These are phyloP conservation scores for Drosophila pruinosa DNA, from an alignment of 1,140 invertebrate genomes.

Conservation along the genomic window DNA sequence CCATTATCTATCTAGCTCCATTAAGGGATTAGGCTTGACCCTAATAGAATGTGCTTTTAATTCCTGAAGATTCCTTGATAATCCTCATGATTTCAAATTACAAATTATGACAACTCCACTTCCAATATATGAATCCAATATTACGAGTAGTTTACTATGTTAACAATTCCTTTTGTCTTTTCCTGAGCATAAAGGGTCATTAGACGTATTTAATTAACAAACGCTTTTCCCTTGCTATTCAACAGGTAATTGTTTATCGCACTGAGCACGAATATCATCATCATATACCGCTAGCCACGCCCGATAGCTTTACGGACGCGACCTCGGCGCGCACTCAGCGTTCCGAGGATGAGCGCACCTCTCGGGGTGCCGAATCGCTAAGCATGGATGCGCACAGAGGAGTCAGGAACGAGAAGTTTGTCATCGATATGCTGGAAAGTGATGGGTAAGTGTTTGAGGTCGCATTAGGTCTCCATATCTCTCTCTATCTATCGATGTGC, in stretches of 20 bases:
- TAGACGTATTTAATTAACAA: background rate
- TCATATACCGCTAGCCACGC: slow-evolving; percentile 84
- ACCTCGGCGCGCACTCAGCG: slow-evolving; percentile 73
- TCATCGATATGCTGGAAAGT: slow-evolving; percentile 83
- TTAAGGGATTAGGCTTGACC: no score
- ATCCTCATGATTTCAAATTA: no score
- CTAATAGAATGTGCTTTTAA: no score
- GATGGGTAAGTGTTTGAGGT: slow-evolving; percentile 82
- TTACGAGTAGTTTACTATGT: no score
- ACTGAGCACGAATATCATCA: slow-evolving; percentile 85
- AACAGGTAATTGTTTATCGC: slow-evolving; percentile 86
- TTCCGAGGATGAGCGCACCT: slow-evolving; percentile 88
- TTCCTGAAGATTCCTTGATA: no score
- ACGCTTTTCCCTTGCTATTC: background rate
- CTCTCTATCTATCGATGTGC: background rate
- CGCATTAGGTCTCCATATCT: background rate
- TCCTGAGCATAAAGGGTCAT: no score
- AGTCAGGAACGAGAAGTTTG: slow-evolving; percentile 78
- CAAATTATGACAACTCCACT: no score
- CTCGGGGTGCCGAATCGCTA: slow-evolving; percentile 87
- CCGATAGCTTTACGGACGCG: slow-evolving; percentile 82
- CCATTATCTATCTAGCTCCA: no score
- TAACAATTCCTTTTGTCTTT: no score
- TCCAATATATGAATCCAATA: no score
- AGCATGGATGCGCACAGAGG: slow-evolving; percentile 82